Conservation (phyloP, 2,797 vertebrate species). For the Labeo calbasu region DNA sequence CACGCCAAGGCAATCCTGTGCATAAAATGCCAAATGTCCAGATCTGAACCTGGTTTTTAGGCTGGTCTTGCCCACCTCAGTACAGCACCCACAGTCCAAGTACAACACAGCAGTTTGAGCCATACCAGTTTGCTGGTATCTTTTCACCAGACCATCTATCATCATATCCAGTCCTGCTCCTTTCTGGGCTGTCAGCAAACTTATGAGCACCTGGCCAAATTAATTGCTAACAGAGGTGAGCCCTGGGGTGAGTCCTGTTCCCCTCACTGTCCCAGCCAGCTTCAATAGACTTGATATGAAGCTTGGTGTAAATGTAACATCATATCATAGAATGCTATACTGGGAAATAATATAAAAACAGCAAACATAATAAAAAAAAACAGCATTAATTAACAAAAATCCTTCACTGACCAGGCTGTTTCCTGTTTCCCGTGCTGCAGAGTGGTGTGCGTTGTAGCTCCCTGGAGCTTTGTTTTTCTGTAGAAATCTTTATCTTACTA, state of each 20-base stretch:
- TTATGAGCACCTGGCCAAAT: conserved; percentile 40
- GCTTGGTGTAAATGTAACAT: background rate
- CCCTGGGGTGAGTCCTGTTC: background rate
- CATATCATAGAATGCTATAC: background rate
- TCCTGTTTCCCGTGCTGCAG: too few species aligned
- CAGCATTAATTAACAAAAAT: too few species aligned
- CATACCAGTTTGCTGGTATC: conserved; percentile 28
- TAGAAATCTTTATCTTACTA: too few species aligned
- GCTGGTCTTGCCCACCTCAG: conserved; percentile 12
- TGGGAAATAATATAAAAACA: too few species aligned
- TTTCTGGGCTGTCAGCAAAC: conserved; percentile 39
- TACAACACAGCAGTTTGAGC: conserved; percentile 27
- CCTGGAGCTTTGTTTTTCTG: too few species aligned
- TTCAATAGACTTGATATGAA: conserved; percentile 15
- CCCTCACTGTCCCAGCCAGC: conserved; percentile 9
- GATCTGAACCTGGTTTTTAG: too few species aligned
- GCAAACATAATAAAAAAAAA: too few species aligned
- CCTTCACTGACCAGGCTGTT: too few species aligned
- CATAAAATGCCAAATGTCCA: too few species aligned
- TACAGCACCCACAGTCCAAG: conserved; percentile 51
- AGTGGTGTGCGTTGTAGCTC: too few species aligned
- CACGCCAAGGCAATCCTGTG: too few species aligned
- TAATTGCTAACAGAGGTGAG: conserved; percentile 45
- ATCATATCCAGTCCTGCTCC: conserved; percentile 36
- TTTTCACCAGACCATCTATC: conserved; percentile 11